Evolutionary conservation across 2,797 vertebrate genomes (phyloP), one percentile per base, ranked within the genome.

Genomic region (Babyrousa celebensis): DNA sequence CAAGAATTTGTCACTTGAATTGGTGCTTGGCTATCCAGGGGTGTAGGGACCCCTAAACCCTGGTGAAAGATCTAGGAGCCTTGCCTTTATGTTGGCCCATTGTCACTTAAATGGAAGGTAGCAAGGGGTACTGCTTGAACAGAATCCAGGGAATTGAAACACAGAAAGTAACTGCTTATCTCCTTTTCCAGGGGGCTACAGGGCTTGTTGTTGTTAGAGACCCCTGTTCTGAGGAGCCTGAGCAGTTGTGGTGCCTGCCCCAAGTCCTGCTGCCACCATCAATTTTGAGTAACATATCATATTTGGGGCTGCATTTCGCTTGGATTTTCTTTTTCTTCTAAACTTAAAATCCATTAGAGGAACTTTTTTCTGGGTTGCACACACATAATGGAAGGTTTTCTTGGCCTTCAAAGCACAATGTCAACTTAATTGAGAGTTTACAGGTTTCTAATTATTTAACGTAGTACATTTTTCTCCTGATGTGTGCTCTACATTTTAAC

Each of bases 1-100:
- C 48, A 63, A 32, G 67, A 78, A 92, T 79, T 95, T 89, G 74
- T 88, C 29, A 83, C 58, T 93, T 21, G 68, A 89, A 75, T 83
- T 91, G 14, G n/a, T 27, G 16, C 56, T 32, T 83, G 48, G 7
- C 58, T 91, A 52, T 68, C 68, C 43, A 36, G 6, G 25, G 12
- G 0, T 23, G 0, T 27, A n/a, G 18, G 40, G 56, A 48, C 72
- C 18, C 14, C 40, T 56, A 43, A 60, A 70, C 15, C 29, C 18
- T 72, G 21, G 16, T 60, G 62, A 65, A 65, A 75, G n/a, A 20
- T 58, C 54, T 78, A 27, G 29, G 74, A 56, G 3, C 23, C 16
- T 68, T 21, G 2, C n/a, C 5, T 52, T 70, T 78, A 21, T 3
- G 56, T 84, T 58, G 70, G 68, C 12, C 21, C 6, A 0, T 56